A percentile compares a stretch with the other conserved stretches of the same genome.
Conservation (phyloP, 2,113 vertebrate species). For the Xenopus borealis region DNA sequence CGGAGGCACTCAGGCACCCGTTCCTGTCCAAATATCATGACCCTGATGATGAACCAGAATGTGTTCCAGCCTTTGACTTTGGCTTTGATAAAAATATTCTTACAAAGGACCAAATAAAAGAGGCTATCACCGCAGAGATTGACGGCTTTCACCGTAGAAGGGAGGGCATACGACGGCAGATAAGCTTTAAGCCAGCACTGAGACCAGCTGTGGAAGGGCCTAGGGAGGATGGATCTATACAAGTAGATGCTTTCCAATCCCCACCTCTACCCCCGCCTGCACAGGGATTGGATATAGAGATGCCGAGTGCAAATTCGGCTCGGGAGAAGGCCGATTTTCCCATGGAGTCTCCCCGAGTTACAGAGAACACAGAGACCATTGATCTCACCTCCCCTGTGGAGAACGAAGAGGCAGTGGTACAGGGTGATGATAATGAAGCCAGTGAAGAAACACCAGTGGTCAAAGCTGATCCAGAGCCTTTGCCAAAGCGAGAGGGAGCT, state of each 20-base stretch:
- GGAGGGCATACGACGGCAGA: conserved; percentile 72
- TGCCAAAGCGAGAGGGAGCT: conserved; percentile 76
- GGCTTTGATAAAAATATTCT: conserved; percentile 79
- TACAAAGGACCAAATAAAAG: conserved; percentile 84
- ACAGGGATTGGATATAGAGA: conserved; percentile 78
- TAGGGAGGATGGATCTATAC: not conserved
- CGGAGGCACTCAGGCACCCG: conserved; percentile 77
- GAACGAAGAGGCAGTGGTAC: not conserved
- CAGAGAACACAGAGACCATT: conserved; percentile 70
- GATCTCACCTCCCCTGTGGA: conserved; percentile 72
- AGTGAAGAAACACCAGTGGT: conserved; percentile 46
- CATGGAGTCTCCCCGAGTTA: conserved; percentile 59
- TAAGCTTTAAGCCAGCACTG: conserved; percentile 76
- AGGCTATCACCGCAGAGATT: conserved; percentile 87
- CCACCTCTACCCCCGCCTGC: not conserved
- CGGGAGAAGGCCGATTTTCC: conserved; percentile 55
- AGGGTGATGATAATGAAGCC: not conserved
- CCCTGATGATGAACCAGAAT: conserved; percentile 85
- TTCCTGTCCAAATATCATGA: conserved; percentile 91
- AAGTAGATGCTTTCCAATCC: not conserved
- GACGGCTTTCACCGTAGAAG: conserved; percentile 82
- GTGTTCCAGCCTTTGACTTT: conserved; percentile 90
- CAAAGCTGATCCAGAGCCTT: conserved; percentile 59
- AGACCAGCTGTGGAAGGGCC: conserved; percentile 55
- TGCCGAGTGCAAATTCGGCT: conserved; percentile 84